Conservation (phyloP, 2,113 vertebrate genomes). For the Rhinoptilus africanus region DNA sequence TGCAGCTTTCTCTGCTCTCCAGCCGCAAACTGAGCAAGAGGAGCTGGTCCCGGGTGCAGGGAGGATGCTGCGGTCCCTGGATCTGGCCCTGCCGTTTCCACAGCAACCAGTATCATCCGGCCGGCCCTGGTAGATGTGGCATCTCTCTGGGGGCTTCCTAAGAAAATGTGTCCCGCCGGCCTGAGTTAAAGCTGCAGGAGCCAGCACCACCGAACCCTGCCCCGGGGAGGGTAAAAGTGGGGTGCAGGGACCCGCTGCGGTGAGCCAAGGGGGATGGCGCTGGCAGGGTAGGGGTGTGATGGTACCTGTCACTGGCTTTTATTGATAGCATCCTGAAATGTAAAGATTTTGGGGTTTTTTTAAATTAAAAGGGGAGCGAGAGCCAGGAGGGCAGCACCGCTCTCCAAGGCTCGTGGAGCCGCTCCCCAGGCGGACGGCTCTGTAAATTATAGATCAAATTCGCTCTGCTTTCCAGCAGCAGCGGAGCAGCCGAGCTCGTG, state of each 20-base stretch:
- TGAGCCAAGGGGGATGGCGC: not conserved
- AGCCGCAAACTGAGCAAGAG: not conserved
- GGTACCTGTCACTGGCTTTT: not conserved
- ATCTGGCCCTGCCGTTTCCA: slow-evolving; percentile 31
- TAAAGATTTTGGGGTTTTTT: not conserved
- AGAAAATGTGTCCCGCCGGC: not conserved
- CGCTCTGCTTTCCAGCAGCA: not conserved
- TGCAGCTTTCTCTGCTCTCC: fast-evolving
- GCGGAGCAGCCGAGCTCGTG: not conserved
- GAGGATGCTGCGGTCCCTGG: not conserved
- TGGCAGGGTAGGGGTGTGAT: not conserved
- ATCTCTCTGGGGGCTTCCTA: slow-evolving; percentile 26
- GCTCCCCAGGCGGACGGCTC: not conserved
- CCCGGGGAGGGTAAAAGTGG: not conserved
- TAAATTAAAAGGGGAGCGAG: not conserved
- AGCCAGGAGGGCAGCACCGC: not conserved
- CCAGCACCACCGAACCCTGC: not conserved
- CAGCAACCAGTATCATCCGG: slow-evolving; percentile 47
- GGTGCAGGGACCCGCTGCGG: not conserved
- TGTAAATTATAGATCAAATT: slow-evolving; percentile 48
- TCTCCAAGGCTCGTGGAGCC: not conserved
- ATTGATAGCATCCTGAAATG: not conserved
- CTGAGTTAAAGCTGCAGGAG: slow-evolving; percentile 14
- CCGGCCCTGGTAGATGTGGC: not conserved
- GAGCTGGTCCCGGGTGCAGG: not conserved